Evolutionary conservation across 2,797 vertebrate genomes (phyloP).

Genomic region (Diglossa cyanea): DNA sequence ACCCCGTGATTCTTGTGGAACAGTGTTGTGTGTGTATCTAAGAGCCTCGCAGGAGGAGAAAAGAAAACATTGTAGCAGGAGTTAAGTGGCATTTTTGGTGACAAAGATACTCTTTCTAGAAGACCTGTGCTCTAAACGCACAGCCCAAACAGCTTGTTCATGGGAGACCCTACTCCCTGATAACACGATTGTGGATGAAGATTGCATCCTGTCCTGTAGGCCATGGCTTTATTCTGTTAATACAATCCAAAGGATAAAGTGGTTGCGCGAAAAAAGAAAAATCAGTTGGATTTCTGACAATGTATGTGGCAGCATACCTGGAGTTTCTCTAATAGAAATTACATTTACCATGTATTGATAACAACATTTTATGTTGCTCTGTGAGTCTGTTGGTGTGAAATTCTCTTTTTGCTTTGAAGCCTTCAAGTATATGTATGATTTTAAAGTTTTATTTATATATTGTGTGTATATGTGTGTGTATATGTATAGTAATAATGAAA

Average conservation of each 20-base stretch:
- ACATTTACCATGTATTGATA: background rate
- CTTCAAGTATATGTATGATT: background rate
- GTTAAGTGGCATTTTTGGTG: background rate
- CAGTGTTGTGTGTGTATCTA: background rate
- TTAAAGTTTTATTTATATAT: background rate
- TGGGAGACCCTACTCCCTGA: background rate
- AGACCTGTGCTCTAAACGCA: background rate
- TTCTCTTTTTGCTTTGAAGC: background rate
- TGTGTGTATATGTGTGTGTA: background rate
- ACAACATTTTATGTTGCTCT: background rate
- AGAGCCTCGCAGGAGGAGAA: background rate
- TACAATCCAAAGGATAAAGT: background rate
- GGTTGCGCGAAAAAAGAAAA: background rate
- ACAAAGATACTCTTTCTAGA: background rate
- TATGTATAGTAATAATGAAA: background rate
- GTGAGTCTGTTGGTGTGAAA: background rate
- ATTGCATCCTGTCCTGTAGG: accelerated
- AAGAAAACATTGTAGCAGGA: background rate
- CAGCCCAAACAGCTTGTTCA: background rate
- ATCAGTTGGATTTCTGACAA: background rate
- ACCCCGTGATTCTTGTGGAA: background rate
- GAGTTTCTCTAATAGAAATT: background rate
- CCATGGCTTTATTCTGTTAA: background rate
- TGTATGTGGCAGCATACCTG: background rate
- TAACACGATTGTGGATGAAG: background rate